These are phyloP conservation scores for Scolopax rusticola DNA, from an alignment of 2,797 vertebrate species.

Conservation along the genomic window DNA sequence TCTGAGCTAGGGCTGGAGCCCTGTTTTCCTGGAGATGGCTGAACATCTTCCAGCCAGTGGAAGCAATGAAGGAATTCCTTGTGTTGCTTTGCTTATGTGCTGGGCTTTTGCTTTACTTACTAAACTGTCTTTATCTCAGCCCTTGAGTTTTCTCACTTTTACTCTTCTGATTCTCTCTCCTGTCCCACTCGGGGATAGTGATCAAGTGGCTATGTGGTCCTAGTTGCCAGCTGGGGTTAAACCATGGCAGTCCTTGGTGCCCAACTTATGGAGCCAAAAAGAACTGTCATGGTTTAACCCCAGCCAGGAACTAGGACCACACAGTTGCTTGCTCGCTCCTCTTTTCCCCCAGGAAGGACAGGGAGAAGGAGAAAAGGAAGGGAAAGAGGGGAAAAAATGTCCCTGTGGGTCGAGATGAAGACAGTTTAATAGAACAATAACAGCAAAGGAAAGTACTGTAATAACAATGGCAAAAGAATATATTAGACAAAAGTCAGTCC, in stretches of 20 bases:
- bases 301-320: not conserved
- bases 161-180: not conserved
- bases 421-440: not conserved
- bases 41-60: not conserved
- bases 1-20: not conserved
- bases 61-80: not conserved
- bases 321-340: rapidly evolving
- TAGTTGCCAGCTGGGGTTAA: not conserved
- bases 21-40: not conserved
- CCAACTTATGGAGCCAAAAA: not conserved
- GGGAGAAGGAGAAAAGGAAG: not conserved
- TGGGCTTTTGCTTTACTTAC: not conserved
- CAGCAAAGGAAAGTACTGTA: not conserved
- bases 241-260: not conserved
- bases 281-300: not conserved
- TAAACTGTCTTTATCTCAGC: not conserved
- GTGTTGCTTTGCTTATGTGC: not conserved
- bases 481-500: not conserved
- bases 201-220: not conserved
- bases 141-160: not conserved
- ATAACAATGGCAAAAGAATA: not conserved
- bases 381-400: not conserved
- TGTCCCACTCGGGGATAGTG: not conserved
- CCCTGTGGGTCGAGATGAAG: not conserved
- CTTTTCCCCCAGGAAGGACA: not conserved